Evolutionary conservation across 2,113 vertebrate genomes (phyloP).

Genomic region (Phaethon lepturus): DNA sequence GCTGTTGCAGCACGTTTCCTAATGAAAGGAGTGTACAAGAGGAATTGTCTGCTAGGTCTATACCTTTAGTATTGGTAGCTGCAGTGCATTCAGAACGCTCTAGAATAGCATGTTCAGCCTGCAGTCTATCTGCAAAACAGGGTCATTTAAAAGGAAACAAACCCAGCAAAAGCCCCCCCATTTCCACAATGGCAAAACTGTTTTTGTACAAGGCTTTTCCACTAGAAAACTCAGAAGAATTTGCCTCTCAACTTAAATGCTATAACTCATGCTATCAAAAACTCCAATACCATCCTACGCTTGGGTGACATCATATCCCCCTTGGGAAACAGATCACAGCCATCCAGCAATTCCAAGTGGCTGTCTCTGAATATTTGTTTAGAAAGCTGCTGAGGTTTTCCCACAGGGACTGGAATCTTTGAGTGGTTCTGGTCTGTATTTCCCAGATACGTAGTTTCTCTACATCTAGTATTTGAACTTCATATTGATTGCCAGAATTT

Average conservation of each 20-base stretch:
- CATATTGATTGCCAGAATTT: background rate
- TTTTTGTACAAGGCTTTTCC: background rate
- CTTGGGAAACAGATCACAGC: background rate
- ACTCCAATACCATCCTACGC: background rate
- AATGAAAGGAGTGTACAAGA: background rate
- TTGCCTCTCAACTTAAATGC: background rate
- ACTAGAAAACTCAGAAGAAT: background rate
- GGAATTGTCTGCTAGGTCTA: background rate
- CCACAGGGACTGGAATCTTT: background rate
- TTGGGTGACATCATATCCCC: background rate
- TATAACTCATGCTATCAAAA: background rate
- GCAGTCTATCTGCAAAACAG: background rate
- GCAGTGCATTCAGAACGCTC: background rate
- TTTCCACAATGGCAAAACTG: background rate
- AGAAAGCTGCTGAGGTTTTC: background rate
- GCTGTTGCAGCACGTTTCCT: background rate
- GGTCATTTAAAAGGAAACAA: background rate
- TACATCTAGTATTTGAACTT: background rate
- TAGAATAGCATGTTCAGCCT: background rate
- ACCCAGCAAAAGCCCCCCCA: fast-evolving
- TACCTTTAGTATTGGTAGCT: background rate
- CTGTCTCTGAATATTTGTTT: background rate
- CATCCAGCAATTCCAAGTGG: background rate
- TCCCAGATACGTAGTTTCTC: background rate
- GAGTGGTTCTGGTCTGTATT: background rate